phyloP scores from a whole-genome alignment of 2,797 vertebrate species.

The Alectoris magna region DNA sequence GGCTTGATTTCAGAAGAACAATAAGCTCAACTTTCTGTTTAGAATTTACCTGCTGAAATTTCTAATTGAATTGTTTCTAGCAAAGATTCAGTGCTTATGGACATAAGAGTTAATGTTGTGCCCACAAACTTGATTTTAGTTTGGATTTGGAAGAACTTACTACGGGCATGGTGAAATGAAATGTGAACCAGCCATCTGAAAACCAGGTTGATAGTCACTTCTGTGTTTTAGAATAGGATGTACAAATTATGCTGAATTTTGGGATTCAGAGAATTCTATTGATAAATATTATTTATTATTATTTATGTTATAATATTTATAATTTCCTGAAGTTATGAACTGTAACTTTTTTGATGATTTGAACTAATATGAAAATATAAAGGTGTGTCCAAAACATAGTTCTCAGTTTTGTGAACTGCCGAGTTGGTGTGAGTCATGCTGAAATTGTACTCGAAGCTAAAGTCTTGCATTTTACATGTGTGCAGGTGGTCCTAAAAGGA shows the following conservation, averaged over 20 bases:
- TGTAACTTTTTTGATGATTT: background rate
- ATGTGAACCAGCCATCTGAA: background rate
- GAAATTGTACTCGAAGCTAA: background rate
- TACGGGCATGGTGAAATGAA: background rate
- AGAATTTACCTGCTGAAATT: slow-evolving; percentile 11
- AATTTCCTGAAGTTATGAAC: background rate
- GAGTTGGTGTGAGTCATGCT: background rate
- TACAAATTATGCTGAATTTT: background rate
- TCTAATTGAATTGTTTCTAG: background rate
- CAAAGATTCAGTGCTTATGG: background rate
- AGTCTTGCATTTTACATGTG: background rate
- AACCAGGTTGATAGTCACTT: background rate
- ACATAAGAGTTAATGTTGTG: background rate
- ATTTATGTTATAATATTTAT: background rate
- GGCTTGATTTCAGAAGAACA: background rate
- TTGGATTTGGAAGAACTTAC: background rate
- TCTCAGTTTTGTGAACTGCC: background rate
- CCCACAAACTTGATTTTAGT: background rate
- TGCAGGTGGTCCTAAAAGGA: background rate
- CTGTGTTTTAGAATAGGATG: background rate
- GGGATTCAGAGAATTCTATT: background rate
- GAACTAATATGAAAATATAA: background rate
- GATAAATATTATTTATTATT: background rate
- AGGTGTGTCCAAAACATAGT: background rate
- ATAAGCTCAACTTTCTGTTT: background rate